These are phyloP conservation scores for Caenorhabditis becei DNA, from an alignment of 2,888 invertebrate species.

Conservation along the genomic window DNA sequence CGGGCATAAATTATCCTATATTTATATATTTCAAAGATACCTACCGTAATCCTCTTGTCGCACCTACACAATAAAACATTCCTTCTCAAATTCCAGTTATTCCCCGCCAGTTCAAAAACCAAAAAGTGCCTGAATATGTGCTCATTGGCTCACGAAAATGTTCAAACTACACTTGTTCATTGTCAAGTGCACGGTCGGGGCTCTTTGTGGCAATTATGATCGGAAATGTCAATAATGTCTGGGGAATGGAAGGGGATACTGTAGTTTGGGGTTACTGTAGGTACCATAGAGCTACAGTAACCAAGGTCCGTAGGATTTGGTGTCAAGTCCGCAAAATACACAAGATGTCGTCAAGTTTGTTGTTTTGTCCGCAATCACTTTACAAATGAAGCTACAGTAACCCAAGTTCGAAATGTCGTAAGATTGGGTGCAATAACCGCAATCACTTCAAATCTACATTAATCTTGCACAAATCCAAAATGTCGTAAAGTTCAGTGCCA, in stretches of 20 bases:
- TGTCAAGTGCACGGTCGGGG: slow-evolving; percentile 33
- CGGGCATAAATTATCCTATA: slow-evolving; percentile 20
- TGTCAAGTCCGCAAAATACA: not conserved
- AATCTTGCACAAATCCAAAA: not conserved
- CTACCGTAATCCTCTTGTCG: not conserved
- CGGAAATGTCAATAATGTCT: not conserved
- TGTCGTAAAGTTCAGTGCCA: not conserved
- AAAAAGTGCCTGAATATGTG: slow-evolving; percentile 5
- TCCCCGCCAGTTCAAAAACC: slow-evolving; percentile 23
- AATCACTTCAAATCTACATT: not conserved
- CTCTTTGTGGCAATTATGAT: slow-evolving; percentile 25
- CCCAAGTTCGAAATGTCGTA: not conserved
- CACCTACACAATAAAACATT: slow-evolving; percentile 37
- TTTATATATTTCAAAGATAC: slow-evolving; percentile 7
- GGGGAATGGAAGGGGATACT: not conserved
- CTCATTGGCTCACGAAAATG: not conserved
- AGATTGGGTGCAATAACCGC: not conserved
- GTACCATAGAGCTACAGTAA: not conserved
- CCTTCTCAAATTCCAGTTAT: slow-evolving; percentile 19
- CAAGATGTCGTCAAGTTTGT: not conserved
- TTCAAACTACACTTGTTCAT: slow-evolving; percentile 48
- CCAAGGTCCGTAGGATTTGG: not conserved
- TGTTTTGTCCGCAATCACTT: not conserved
- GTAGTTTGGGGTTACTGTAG: not conserved
- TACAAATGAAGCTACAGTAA: not conserved